Percentiles rank a stretch among this genome's conserved stretches.
These are phyloP conservation scores for Ciconia stormi DNA, from an alignment of 2,113 vertebrate genomes.

Conservation along the genomic window DNA sequence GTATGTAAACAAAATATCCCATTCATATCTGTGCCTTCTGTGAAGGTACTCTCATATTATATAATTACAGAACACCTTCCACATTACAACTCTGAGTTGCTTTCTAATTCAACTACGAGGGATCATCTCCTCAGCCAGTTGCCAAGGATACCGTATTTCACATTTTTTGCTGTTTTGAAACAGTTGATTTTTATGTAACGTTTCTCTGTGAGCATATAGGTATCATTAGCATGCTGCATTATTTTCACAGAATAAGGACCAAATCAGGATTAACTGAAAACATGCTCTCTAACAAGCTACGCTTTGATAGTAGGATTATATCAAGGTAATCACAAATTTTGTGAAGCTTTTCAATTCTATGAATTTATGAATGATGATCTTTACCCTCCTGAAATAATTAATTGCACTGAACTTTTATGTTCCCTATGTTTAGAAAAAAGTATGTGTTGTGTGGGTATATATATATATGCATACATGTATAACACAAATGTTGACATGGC, in stretches of 20 bases:
- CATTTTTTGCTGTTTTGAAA: not conserved
- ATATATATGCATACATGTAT: not conserved
- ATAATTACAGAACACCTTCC: not conserved
- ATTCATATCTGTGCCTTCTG: not conserved
- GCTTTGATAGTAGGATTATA: slow-evolving; percentile 82
- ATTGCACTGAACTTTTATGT: not conserved
- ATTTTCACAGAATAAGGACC: slow-evolving; percentile 79
- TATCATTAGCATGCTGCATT: not conserved
- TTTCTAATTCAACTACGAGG: not conserved
- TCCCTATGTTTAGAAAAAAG: not conserved
- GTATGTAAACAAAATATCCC: not conserved
- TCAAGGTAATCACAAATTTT: slow-evolving; percentile 73
- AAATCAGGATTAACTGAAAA: slow-evolving; percentile 82
- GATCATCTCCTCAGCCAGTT: slow-evolving; percentile 28
- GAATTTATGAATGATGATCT: not conserved
- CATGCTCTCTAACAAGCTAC: slow-evolving; percentile 79
- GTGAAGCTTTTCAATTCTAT: not conserved
- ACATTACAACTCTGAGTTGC: not conserved
- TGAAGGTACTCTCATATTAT: not conserved
- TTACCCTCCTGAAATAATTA: not conserved
- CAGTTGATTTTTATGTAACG: slow-evolving; percentile 30
- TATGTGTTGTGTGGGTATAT: not conserved
- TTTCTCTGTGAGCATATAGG: not conserved
- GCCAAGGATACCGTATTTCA: slow-evolving; percentile 27
- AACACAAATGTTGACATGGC: not conserved